Percentiles rank a stretch among this genome's conserved stretches.
Conservation (phyloP, 1,140 invertebrate genomes). For the Bombus superbus region DNA sequence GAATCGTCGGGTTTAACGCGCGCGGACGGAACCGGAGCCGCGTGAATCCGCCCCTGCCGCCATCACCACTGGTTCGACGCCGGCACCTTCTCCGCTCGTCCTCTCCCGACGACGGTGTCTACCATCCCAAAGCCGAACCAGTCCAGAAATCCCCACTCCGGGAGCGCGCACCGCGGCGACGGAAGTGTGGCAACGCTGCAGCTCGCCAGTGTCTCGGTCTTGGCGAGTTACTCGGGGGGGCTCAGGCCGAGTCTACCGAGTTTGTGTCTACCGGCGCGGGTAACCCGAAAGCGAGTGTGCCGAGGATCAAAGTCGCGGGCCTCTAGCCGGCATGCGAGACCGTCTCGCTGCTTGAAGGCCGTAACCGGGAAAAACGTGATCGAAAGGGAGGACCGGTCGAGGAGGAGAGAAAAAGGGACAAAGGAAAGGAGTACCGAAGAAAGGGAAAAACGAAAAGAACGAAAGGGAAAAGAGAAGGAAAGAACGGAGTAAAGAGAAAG, state of each 20-base stretch:
- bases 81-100: constrained; percentile 62
- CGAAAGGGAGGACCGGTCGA: constrained; percentile 42
- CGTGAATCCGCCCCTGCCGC: constrained; percentile 53
- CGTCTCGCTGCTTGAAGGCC: constrained; percentile 67
- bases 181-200: constrained; percentile 78
- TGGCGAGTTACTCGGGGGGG: constrained; percentile 77
- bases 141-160: constrained; percentile 75
- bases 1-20: constrained; percentile 9
- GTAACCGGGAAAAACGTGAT: constrained; percentile 52
- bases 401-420: constrained; percentile 20
- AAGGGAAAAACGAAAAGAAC: constrained; percentile 55
- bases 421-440: constrained; percentile 14
- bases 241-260: constrained; percentile 79
- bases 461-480: not conserved
- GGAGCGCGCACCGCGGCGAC: constrained; percentile 62
- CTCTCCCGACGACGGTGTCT: constrained; percentile 61
- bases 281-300: constrained; percentile 77
- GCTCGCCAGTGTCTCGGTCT: constrained; percentile 77
- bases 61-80: constrained; percentile 58
- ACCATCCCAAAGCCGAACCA: constrained; percentile 73
- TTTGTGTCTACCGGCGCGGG: constrained; percentile 81
- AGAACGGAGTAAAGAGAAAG: not conserved
- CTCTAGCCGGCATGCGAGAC: constrained; percentile 69
- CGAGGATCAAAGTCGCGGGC: constrained; percentile 73
- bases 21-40: constrained; percentile 20